Evolutionary conservation across 2,888 invertebrate genomes (phyloP), one percentile per base, ranked within the genome.

Genomic region (Napeogenes inachia): DNA sequence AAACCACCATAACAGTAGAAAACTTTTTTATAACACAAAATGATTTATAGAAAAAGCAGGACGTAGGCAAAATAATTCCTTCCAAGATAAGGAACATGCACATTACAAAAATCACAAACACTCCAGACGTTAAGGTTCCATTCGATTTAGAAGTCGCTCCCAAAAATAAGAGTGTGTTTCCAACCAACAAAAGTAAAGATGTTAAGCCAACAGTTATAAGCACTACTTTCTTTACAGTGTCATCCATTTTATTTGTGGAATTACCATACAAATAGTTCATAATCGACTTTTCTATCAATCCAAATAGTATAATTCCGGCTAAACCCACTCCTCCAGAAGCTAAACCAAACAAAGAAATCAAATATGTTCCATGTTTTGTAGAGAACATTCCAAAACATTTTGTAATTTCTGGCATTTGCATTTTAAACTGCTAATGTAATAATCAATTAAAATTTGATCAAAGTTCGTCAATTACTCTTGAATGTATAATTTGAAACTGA

Each of bases 311-410:
- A 1, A 84, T 68, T 6, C 68, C 73, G 0, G 73, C 21, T n/a
- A 84, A 13, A 0, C 76, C 78, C 1, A 65, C 2, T 0, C 70
- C 72, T 0, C 83, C 84, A 0, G 63, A 59, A 0, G 45, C 69
- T 10, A 83, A 32, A 4, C 79, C 84, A 42, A 74, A 65, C 13
- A 81, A 0, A 2, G 80, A 68, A 63, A 84, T 82, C 3, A 83
- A 59, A 64, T 67, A 76, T 38, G 76, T 73, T 2, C 70, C 84
- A 56, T 75, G 65, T 56, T 66, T 75, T 4, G 73, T 71, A 3
- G 79, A 74, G 56, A 80, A 73, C 0, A 75, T 59, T 3, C 77
- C 75, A 13, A 75, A 77, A 66, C 76, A 80, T 56, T 56, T 72
- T 3, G 46, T 57, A 2, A 81, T 60, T 55, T 71, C 73, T 42